Conservation (phyloP, 1,140 invertebrate species). For the Hyphantria cunea region DNA sequence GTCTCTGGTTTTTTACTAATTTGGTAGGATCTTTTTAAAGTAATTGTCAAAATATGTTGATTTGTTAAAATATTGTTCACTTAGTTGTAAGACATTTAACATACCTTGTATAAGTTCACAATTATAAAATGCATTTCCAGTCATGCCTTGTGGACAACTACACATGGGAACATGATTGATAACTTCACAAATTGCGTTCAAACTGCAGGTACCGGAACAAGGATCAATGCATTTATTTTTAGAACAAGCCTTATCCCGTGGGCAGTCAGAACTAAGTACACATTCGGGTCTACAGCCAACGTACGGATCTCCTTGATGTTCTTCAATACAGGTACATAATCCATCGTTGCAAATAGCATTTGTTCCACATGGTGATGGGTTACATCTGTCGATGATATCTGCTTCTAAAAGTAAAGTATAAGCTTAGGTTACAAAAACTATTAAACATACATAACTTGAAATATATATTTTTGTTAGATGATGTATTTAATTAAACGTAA, state of each 20-base stretch:
- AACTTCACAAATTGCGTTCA: constrained; percentile 86
- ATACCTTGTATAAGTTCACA: constrained; percentile 70
- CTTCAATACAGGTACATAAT: constrained; percentile 84
- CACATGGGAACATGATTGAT: constrained; percentile 88
- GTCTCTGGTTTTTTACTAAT: no score
- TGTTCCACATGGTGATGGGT: constrained; percentile 87
- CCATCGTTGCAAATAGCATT: constrained; percentile 84
- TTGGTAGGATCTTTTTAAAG: no score
- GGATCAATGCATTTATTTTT: constrained; percentile 87
- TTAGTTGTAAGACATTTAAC: neutral
- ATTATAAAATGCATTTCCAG: constrained; percentile 84
- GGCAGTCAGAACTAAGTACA: constrained; percentile 86
- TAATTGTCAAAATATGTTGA: no score
- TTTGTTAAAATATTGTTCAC: no score
- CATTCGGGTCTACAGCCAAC: constrained; percentile 87
- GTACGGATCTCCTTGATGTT: constrained; percentile 88
- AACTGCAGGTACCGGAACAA: constrained; percentile 86
- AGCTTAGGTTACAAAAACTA: neutral
- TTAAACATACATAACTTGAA: no score
- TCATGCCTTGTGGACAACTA: constrained; percentile 84
- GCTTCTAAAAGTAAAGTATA: constrained; percentile 33
- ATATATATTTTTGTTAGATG: no score
- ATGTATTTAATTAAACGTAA: no score
- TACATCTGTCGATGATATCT: constrained; percentile 59
- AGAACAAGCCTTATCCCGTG: constrained; percentile 85